A percentile compares a stretch with the other conserved stretches of the same genome.
Evolutionary conservation across 2,888 invertebrate species (phyloP).

Genomic region (Endomychus coccineus): DNA sequence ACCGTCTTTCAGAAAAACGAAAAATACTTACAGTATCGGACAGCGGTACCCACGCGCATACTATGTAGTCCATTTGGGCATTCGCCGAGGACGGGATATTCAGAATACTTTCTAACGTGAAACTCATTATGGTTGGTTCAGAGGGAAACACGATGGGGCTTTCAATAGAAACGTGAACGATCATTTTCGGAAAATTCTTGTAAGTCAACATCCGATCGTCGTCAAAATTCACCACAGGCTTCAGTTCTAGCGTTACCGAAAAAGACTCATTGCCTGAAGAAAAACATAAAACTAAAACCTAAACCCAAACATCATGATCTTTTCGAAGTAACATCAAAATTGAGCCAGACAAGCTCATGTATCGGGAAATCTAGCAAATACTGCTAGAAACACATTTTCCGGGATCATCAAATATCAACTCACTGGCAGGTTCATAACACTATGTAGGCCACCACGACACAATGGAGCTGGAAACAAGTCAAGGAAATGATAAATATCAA

Average conservation of each 20-base stretch:
- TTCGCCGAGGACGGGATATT: constrained; percentile 32
- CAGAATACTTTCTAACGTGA: constrained; percentile 39
- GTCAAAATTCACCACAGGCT: constrained; percentile 23
- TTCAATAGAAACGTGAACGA: constrained; percentile 27
- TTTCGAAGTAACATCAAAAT: too few species aligned
- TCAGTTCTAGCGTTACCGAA: constrained; percentile 26
- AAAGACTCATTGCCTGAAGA: constrained; percentile 22
- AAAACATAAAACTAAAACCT: not conserved
- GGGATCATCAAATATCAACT: not conserved
- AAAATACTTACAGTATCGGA: constrained; percentile 20
- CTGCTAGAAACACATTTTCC: not conserved
- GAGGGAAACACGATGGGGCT: constrained; percentile 21
- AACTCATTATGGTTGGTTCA: constrained; percentile 28
- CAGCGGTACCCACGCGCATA: constrained; percentile 29
- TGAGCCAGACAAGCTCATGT: too few species aligned
- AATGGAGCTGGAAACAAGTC: too few species aligned
- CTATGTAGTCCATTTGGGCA: constrained; percentile 29
- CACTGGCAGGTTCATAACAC: too few species aligned
- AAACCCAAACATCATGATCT: not conserved
- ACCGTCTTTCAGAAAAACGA: too few species aligned
- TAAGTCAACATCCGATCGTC: constrained; percentile 31
- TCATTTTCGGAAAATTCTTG: constrained; percentile 32
- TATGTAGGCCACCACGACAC: too few species aligned
- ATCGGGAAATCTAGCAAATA: too few species aligned
- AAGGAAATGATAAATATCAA: too few species aligned